phyloP scores from a whole-genome alignment of 2,888 invertebrate species.

The Ichneumoninae sp. region DNA sequence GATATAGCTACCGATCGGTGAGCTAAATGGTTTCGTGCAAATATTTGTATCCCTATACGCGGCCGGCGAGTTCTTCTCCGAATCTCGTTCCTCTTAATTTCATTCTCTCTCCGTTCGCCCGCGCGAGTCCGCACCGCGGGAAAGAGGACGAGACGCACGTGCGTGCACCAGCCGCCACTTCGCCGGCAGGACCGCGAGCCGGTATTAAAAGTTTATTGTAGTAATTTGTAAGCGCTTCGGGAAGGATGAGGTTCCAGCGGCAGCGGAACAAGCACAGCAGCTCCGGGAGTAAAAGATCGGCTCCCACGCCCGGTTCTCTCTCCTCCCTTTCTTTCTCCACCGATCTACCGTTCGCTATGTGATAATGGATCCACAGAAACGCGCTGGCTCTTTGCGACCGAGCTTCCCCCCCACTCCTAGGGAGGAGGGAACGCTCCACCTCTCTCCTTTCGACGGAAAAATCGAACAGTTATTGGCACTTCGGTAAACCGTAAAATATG shows the following conservation, averaged over 20 bases:
- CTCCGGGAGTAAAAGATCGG: slow-evolving; percentile 57
- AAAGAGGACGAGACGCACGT: slow-evolving; percentile 67
- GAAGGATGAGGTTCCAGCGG: slow-evolving; percentile 47
- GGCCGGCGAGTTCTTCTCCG: slow-evolving; percentile 38
- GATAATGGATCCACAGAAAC: slow-evolving; percentile 71
- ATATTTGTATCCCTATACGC: slow-evolving; percentile 46
- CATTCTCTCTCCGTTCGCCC: not conserved
- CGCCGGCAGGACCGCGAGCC: slow-evolving; percentile 59
- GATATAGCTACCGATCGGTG: slow-evolving; percentile 38
- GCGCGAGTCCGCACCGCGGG: not conserved
- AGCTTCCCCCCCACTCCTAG: not conserved
- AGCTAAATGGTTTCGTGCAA: slow-evolving; percentile 45
- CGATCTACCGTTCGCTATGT: slow-evolving; percentile 63
- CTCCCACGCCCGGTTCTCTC: slow-evolving; percentile 75
- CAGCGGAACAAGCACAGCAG: slow-evolving; percentile 47
- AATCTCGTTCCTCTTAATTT: slow-evolving; percentile 34
- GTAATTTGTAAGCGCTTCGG: slow-evolving; percentile 75
- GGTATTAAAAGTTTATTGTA: slow-evolving; percentile 78
- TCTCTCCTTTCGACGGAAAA: not conserved
- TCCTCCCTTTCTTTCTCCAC: not conserved
- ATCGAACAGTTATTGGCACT: not conserved
- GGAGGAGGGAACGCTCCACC: not conserved
- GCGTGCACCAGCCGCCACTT: slow-evolving; percentile 65
- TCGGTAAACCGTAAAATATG: not conserved
- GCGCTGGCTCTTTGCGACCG: slow-evolving; percentile 8